Percentiles rank a stretch among this genome's conserved stretches.
Conservation (phyloP, 2,888 invertebrate species). For the Pomacea canaliculata region DNA sequence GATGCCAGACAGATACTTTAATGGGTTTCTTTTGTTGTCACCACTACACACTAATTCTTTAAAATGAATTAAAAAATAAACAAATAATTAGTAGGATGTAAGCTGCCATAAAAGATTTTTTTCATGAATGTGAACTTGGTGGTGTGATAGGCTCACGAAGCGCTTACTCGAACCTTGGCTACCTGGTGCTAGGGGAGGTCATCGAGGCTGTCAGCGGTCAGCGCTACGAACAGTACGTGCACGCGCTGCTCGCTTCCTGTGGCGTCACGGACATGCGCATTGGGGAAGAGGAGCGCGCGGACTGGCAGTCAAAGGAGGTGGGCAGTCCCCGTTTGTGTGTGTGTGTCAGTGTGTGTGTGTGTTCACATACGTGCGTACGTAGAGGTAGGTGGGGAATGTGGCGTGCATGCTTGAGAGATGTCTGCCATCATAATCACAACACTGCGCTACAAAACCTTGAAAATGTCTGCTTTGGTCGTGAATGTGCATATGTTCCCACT, state of each 20-base stretch:
- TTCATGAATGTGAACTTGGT: too few species aligned
- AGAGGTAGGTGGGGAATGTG: too few species aligned
- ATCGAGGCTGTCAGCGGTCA: slow-evolving; percentile 51
- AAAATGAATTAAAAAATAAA: too few species aligned
- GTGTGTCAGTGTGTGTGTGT: neutral
- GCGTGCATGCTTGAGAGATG: too few species aligned
- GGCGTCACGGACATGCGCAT: slow-evolving; percentile 48
- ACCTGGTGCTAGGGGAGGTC: slow-evolving; percentile 60
- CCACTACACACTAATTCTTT: neutral
- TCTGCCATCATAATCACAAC: too few species aligned
- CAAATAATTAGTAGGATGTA: too few species aligned
- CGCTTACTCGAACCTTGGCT: slow-evolving; percentile 65
- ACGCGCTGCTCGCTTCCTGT: slow-evolving; percentile 36
- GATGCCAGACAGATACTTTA: too few species aligned
- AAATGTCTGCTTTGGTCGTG: too few species aligned
- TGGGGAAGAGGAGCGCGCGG: slow-evolving; percentile 38
- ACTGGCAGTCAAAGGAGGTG: slow-evolving; percentile 48
- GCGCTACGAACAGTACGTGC: slow-evolving; percentile 50
- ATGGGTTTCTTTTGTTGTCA: neutral
- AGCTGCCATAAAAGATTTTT: too few species aligned
- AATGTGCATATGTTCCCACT: too few species aligned
- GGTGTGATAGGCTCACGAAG: slow-evolving; percentile 54
- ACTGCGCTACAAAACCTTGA: too few species aligned
- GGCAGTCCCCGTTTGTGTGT: neutral
- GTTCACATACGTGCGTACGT: neutral